A percentile compares a stretch with the other conserved stretches of the same genome.
Conservation (phyloP, 2,888 invertebrate species). For the Caenorhabditis sp. region DNA sequence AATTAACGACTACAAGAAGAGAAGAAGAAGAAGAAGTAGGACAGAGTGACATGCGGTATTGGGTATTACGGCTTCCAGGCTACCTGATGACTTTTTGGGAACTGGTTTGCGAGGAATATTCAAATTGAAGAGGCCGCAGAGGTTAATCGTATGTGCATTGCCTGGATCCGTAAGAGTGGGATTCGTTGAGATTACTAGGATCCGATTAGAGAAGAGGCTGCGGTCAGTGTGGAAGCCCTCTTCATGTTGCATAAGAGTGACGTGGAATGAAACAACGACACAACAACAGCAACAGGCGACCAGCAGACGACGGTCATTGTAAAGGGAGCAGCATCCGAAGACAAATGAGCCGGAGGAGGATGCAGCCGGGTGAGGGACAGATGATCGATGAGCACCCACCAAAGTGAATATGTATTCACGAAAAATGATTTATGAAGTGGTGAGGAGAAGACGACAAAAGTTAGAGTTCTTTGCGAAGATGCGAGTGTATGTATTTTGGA, state of each 20-base stretch:
- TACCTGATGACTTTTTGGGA: not conserved
- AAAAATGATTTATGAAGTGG: constrained; percentile 55
- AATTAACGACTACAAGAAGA: constrained; percentile 36
- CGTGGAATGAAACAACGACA: not conserved
- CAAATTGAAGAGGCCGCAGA: not conserved
- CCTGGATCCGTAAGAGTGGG: too few species aligned
- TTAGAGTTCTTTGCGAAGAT: not conserved
- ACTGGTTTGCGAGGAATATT: not conserved
- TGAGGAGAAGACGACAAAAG: constrained; percentile 14
- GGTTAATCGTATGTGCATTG: too few species aligned
- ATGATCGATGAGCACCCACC: constrained; percentile 52
- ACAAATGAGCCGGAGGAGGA: constrained; percentile 50
- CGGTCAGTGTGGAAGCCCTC: not conserved
- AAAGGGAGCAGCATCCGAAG: constrained; percentile 20
- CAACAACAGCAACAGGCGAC: constrained; percentile 1
- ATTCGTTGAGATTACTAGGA: not conserved
- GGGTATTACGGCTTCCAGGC: not conserved
- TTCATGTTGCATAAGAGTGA: constrained; percentile 4
- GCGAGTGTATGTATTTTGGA: too few species aligned
- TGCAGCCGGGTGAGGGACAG: constrained; percentile 36
- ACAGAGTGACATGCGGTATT: constrained; percentile 45
- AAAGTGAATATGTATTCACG: constrained; percentile 45
- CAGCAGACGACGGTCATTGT: constrained; percentile 15
- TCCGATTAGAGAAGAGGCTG: constrained; percentile 9
- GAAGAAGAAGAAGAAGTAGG: too few species aligned